A percentile compares a stretch with the other conserved stretches of the same genome.
phyloP scores from a whole-genome alignment of 2,888 invertebrate genomes.

The Aelia acuminata region DNA sequence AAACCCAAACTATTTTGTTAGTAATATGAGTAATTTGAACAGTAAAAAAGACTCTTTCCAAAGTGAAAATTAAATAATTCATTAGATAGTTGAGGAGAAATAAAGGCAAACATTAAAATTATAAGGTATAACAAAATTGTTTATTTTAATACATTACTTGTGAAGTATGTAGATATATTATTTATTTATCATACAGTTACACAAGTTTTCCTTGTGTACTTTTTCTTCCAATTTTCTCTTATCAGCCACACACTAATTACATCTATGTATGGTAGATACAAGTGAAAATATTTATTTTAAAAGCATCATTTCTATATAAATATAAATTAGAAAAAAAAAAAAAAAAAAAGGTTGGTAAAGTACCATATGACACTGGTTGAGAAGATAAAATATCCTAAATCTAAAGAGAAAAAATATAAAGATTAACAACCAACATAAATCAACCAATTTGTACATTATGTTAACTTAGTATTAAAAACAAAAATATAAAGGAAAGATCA shows the following conservation, averaged over 20 bases:
- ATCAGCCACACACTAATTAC: slow-evolving; percentile 61
- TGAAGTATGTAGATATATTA: slow-evolving; percentile 64
- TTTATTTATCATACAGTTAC: slow-evolving; percentile 64
- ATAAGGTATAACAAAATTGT: slow-evolving; percentile 65
- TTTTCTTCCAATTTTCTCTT: slow-evolving; percentile 50
- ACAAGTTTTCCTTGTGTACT: slow-evolving; percentile 62
- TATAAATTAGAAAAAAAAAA: slow-evolving; percentile 55
- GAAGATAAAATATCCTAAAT: slow-evolving; percentile 47
- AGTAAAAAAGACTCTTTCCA: background rate
- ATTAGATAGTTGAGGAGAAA: background rate
- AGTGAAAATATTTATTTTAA: slow-evolving; percentile 60
- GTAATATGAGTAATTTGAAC: background rate
- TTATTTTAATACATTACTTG: slow-evolving; percentile 64
- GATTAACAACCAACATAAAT: slow-evolving; percentile 58
- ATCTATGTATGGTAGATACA: slow-evolving; percentile 58
- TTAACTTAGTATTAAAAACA: slow-evolving; percentile 53
- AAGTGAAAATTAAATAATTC: background rate
- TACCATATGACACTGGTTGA: slow-evolving; percentile 58
- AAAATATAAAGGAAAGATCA: slow-evolving; percentile 56
- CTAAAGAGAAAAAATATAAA: slow-evolving; percentile 52
- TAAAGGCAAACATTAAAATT: slow-evolving; percentile 34
- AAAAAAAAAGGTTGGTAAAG: slow-evolving; percentile 40
- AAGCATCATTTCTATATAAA: slow-evolving; percentile 54
- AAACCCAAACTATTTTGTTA: background rate
- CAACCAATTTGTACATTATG: slow-evolving; percentile 58